Conservation (phyloP, 2,113 vertebrate species). For the Dasyornis broadbenti region DNA sequence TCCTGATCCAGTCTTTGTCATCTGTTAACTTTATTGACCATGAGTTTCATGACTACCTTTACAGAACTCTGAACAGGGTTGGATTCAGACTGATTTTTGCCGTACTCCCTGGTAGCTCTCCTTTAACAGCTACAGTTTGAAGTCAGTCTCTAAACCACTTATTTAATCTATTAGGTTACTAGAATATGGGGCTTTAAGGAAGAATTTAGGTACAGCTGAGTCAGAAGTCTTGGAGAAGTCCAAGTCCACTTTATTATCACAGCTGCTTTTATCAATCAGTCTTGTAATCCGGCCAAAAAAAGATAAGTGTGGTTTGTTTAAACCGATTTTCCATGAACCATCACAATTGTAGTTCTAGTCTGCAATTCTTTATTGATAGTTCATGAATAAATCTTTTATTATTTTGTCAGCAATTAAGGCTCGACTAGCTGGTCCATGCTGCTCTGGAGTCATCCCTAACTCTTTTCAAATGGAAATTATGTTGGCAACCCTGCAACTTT, state of each 20-base stretch:
- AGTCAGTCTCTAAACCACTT: neutral
- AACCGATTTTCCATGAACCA: neutral
- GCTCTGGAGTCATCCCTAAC: neutral
- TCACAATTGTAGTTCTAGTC: neutral
- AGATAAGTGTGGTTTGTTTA: conserved; percentile 26
- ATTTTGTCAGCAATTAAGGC: conserved; percentile 4
- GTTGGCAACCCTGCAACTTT: neutral
- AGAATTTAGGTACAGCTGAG: conserved; percentile 6
- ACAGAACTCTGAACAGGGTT: neutral
- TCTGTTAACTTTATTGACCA: neutral
- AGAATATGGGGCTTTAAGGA: neutral
- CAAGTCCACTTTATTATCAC: neutral
- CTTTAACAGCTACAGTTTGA: neutral
- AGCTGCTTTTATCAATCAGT: conserved; percentile 13
- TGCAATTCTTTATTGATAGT: conserved; percentile 1
- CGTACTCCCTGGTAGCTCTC: neutral
- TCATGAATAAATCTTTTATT: neutral
- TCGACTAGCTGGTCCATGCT: neutral
- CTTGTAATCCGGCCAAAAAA: neutral
- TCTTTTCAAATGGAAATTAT: neutral
- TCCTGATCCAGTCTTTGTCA: neutral
- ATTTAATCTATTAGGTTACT: neutral
- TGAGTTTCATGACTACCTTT: neutral
- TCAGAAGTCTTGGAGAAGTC: neutral
- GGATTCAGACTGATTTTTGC: neutral